These are phyloP conservation scores for Monomorium pharaonis DNA, from an alignment of 1,140 invertebrate species.

Conservation along the genomic window DNA sequence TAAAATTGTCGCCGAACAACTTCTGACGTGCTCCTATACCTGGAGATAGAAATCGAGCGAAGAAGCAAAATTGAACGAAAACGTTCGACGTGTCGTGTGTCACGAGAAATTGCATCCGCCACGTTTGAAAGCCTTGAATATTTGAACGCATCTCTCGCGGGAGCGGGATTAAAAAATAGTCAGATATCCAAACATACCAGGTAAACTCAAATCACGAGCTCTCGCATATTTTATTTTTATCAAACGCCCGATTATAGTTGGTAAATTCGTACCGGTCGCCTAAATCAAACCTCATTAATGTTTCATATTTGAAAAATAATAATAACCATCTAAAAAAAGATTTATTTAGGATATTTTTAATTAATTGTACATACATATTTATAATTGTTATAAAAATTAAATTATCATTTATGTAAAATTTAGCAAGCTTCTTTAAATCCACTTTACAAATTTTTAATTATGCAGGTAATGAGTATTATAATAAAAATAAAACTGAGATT, in stretches of 20 bases:
- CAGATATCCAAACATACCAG: neutral
- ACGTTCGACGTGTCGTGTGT: neutral
- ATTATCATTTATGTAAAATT: too few relatives aligned
- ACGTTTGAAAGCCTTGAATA: neutral
- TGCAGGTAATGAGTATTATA: too few relatives aligned
- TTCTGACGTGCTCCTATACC: neutral
- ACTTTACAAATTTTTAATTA: too few relatives aligned
- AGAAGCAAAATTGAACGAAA: conserved; percentile 23
- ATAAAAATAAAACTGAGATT: too few relatives aligned
- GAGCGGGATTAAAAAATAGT: neutral
- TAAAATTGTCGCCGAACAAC: conserved; percentile 39
- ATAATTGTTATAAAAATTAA: too few relatives aligned
- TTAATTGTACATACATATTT: too few relatives aligned
- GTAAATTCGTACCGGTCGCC: too few relatives aligned
- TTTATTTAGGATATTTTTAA: too few relatives aligned
- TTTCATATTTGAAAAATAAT: too few relatives aligned
- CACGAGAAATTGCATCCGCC: conserved; percentile 5
- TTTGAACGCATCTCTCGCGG: neutral
- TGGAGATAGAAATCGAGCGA: conserved; percentile 40
- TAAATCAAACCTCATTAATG: too few relatives aligned
- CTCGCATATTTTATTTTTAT: neutral
- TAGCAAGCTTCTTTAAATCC: too few relatives aligned
- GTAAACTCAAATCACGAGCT: neutral
- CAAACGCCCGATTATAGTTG: neutral
- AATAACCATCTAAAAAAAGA: too few relatives aligned